These are phyloP conservation scores for Telenomus remus DNA, from an alignment of 1,140 invertebrate species.

Conservation along the genomic window DNA sequence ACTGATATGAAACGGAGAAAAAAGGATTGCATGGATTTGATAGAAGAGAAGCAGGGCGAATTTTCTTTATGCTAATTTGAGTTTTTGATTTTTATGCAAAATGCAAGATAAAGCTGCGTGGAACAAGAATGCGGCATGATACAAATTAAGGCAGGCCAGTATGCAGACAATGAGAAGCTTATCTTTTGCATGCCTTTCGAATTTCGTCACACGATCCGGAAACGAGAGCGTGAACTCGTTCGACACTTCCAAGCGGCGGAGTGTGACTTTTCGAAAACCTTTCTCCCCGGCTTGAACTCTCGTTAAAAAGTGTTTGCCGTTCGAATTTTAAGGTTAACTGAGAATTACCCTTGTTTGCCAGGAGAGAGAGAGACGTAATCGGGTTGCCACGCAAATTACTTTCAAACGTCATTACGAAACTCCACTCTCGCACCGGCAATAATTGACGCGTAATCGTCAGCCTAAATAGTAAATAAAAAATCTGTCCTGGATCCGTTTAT, in stretches of 20 bases:
- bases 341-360: slow-evolving; percentile 39
- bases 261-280: slow-evolving; percentile 10
- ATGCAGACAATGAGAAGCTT: slow-evolving; percentile 24
- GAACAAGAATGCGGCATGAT: slow-evolving; percentile 3
- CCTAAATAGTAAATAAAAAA: no score
- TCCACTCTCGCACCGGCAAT: background rate
- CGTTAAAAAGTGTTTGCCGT: background rate
- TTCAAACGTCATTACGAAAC: slow-evolving; percentile 44
- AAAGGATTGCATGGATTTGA: no score
- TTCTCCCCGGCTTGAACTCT: background rate
- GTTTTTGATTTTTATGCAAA: background rate
- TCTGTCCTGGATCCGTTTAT: no score
- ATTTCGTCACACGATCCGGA: slow-evolving; percentile 27
- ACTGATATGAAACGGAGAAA: no score
- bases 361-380: slow-evolving; percentile 14
- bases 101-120: slow-evolving; percentile 15
- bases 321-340: slow-evolving; percentile 39
- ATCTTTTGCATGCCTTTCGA: slow-evolving; percentile 37
- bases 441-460: no score
- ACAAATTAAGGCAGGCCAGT: slow-evolving; percentile 15
- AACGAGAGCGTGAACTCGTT: slow-evolving; percentile 22
- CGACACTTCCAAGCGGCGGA: slow-evolving; percentile 1
- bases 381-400: slow-evolving; percentile 31
- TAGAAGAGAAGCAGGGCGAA: no score
- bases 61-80: no score